Evolutionary conservation across 2,888 invertebrate species (phyloP), one percentile per base, ranked within the genome.

Genomic region (Scaptomyza parva): DNA sequence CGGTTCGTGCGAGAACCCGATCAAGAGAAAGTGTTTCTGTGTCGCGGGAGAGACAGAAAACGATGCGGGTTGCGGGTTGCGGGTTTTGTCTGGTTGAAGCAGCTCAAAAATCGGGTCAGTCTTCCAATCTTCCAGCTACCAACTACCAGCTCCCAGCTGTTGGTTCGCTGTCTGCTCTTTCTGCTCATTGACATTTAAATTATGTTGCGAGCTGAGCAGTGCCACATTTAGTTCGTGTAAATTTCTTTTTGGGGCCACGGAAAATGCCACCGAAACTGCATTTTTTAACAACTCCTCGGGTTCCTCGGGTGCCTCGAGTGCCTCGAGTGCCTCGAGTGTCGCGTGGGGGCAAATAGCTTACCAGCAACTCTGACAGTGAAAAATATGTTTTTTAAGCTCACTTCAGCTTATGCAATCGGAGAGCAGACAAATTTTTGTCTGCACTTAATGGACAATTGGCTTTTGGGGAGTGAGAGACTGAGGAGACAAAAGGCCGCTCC

Each of bases 21-120:
- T 82, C 67, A 82, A 69, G 82, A 82, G 82, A 82, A 82, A 82
- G 82, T 82, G 82, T 82, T 82, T 82, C 70, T 86, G 64, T 44
- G 57, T 71, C 51, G 41, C 5, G 43, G 52, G 50, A 28, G 28
- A 28, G 30, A 58, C 44, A 65, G 37, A 43, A n/a, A n/a, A n/a
- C n/a, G 59, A 39, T 52, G 35, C 39, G 45, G 18, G 80, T 51
- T 70, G n/a, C 37, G 12, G 20, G 57, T n/a, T n/a, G 66, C 35
- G 37, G 40, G 67, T 6, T 14, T 48, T 60, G 40, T 33, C 40
- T 11, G 58, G 33, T 2, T 33, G 14, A 50, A 76, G 57, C 73
- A 79, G 57, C 72, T 52, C 37, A 45, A 75, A 37, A 76, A 78
- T 76, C 82, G 51, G 76, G 76, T 76, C 76, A 82, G 37, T 17